phyloP scores from a whole-genome alignment of 2,888 invertebrate species.

The Morpho achilles region DNA sequence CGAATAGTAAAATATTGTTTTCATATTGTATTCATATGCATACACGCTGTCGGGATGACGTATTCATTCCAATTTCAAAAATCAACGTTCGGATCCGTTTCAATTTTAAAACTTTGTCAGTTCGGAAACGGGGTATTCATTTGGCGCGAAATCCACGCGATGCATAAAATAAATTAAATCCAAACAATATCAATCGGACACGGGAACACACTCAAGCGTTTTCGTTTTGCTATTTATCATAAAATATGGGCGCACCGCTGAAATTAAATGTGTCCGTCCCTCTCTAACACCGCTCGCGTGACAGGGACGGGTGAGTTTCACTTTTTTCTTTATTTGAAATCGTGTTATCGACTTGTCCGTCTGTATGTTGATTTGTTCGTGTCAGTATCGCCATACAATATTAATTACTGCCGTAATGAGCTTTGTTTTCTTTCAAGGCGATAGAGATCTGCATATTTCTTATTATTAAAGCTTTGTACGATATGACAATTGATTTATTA shows the following conservation, averaged over 20 bases:
- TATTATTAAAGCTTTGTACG: background rate
- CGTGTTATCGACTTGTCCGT: conserved; percentile 57
- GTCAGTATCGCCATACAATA: conserved; percentile 60
- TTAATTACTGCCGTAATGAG: conserved; percentile 66
- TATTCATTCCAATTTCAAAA: conserved; percentile 40
- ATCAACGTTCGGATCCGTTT: conserved; percentile 35
- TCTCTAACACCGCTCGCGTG: conserved; percentile 34
- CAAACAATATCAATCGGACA: conserved; percentile 70
- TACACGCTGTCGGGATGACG: conserved; percentile 40
- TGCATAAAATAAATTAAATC: conserved; percentile 66
- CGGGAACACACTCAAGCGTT: conserved; percentile 61
- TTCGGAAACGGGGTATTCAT: conserved; percentile 43
- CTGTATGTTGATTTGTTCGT: conserved; percentile 62
- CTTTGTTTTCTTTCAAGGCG: conserved; percentile 54
- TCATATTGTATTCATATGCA: conserved; percentile 32
- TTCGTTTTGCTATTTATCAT: conserved; percentile 68
- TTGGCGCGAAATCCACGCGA: conserved; percentile 51
- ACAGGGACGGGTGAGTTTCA: conserved; percentile 37
- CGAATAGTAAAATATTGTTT: conserved; percentile 15
- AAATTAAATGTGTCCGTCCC: conserved; percentile 52
- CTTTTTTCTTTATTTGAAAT: conserved; percentile 54
- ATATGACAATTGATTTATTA: no score
- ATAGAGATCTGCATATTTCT: conserved; percentile 45
- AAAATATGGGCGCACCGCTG: conserved; percentile 56
- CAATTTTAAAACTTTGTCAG: conserved; percentile 33